Percentiles rank a stretch among this genome's conserved stretches.
Evolutionary conservation across 2,888 invertebrate species (phyloP).

Genomic region (Aspidiotus rigidus): DNA sequence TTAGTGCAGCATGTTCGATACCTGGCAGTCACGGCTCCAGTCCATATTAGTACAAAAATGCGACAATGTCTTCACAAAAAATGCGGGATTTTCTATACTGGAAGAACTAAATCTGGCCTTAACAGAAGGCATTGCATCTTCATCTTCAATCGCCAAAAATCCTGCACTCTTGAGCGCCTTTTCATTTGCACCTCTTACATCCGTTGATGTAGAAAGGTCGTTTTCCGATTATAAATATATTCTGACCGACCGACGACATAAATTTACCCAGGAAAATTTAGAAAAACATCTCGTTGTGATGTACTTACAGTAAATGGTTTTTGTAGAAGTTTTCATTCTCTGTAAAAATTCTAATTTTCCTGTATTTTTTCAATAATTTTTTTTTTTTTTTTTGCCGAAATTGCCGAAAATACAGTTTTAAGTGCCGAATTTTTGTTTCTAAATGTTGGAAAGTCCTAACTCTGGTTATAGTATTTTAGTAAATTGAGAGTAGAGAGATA

Average conservation of each 20-base stretch:
- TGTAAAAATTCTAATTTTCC: too few relatives aligned
- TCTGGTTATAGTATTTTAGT: too few relatives aligned
- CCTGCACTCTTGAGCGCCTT: too few relatives aligned
- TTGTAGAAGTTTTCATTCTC: background rate
- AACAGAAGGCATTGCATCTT: background rate
- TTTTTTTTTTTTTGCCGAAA: background rate
- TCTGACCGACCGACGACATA: constrained; percentile 3
- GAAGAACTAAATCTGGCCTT: too few relatives aligned
- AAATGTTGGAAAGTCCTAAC: too few relatives aligned
- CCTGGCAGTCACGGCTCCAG: background rate
- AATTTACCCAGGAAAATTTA: too few relatives aligned
- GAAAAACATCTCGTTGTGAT: constrained; percentile 2
- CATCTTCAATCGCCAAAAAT: background rate
- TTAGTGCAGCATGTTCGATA: too few relatives aligned
- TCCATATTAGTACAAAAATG: background rate
- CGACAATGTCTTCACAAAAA: background rate
- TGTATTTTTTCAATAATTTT: constrained; percentile 3
- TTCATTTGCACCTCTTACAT: background rate
- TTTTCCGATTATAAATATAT: constrained; percentile 8
- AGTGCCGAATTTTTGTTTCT: too few relatives aligned
- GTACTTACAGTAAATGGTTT: background rate
- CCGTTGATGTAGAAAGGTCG: constrained; percentile 5
- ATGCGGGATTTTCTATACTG: background rate
- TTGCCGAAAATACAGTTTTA: too few relatives aligned
- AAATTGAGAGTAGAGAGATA: too few relatives aligned